Conservation (phyloP, 2,113 vertebrate species). For the Piprites chloris region DNA sequence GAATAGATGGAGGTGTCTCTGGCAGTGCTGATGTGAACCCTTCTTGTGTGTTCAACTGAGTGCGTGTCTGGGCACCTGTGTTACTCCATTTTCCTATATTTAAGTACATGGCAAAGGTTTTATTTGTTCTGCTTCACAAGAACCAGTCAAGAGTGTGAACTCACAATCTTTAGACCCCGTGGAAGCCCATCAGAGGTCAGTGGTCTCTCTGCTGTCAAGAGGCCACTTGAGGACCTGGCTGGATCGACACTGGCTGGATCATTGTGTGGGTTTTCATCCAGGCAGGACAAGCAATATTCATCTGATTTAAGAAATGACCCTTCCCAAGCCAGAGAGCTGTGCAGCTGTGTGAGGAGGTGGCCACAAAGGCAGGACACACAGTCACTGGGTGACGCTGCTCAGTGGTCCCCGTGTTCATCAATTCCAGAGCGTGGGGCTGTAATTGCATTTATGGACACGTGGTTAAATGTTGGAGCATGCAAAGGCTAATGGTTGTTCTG, state of each 20-base stretch:
- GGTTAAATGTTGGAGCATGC: background rate
- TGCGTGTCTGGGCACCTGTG: background rate
- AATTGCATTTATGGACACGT: fast-evolving
- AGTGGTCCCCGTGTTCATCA: fast-evolving
- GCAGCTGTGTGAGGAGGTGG: background rate
- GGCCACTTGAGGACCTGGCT: background rate
- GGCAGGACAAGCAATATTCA: background rate
- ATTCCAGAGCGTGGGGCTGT: fast-evolving
- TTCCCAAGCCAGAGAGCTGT: fast-evolving
- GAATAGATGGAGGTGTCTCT: background rate
- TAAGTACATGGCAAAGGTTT: background rate
- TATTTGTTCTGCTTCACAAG: background rate
- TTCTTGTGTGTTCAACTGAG: background rate
- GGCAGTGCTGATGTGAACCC: background rate
- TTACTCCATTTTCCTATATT: background rate
- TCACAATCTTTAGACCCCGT: background rate
- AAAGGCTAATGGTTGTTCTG: background rate
- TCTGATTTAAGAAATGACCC: background rate
- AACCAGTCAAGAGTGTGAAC: background rate
- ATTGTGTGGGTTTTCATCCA: background rate
- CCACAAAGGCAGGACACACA: fast-evolving
- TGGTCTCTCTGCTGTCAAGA: background rate
- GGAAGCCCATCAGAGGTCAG: background rate
- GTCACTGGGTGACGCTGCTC: fast-evolving
- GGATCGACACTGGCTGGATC: background rate